phyloP scores from a whole-genome alignment of 2,888 invertebrate species.

The Melieria picta region DNA sequence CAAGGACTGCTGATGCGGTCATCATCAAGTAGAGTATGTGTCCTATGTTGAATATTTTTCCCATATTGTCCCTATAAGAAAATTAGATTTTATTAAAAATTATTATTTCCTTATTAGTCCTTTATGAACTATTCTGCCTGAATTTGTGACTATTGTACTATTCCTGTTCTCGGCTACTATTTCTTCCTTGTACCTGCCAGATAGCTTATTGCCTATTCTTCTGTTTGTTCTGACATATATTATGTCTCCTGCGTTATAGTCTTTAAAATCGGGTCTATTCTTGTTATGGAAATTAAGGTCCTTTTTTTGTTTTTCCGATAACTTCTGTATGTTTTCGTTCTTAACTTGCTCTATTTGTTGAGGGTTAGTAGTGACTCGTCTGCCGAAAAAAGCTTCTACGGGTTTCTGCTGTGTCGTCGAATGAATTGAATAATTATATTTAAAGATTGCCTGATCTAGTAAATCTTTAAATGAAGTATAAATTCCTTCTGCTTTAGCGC shows the following conservation, averaged over 20 bases:
- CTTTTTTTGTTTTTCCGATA: not conserved
- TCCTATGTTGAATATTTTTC: not conserved
- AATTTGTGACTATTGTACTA: not conserved
- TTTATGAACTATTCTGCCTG: constrained; percentile 6
- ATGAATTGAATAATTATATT: not conserved
- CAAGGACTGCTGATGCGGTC: not conserved
- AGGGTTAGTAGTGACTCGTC: constrained; percentile 5
- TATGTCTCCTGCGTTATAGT: not conserved
- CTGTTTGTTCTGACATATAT: not conserved
- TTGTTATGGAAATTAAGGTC: not conserved
- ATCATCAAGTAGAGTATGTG: not conserved
- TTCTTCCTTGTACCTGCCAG: not conserved
- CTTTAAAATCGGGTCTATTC: not conserved
- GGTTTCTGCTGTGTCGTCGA: not conserved
- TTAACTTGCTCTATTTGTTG: not conserved
- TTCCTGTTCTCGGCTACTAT: constrained; percentile 1
- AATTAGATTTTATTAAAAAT: not conserved
- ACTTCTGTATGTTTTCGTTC: constrained; percentile 2
- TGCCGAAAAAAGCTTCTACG: constrained; percentile 3
- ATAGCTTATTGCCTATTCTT: constrained; percentile 5
- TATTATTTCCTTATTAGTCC: constrained; percentile 1
- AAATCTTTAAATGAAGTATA: not conserved
- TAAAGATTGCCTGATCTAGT: not conserved
- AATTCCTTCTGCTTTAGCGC: not conserved
- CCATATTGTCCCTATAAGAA: not conserved